These are phyloP conservation scores for Nowickia ferox DNA, from an alignment of 2,888 invertebrate genomes.

Conservation along the genomic window DNA sequence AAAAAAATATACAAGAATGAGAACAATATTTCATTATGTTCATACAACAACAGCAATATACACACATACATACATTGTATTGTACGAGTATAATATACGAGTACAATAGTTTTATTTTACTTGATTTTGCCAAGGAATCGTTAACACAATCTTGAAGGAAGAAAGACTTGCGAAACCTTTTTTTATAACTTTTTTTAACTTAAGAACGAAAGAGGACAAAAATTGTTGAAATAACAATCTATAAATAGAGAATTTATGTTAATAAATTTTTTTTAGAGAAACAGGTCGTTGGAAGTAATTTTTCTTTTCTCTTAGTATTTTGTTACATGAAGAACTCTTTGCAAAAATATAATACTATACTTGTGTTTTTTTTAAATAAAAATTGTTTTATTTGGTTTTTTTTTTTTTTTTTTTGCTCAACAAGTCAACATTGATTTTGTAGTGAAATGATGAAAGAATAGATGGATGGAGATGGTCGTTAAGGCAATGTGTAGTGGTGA, in stretches of 20 bases:
- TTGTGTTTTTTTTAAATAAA: constrained; percentile 16
- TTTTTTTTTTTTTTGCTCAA: constrained; percentile 36
- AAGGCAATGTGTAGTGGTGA: not conserved
- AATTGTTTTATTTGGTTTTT: constrained; percentile 1
- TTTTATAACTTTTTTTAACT: constrained; percentile 4
- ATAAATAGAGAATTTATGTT: constrained; percentile 52
- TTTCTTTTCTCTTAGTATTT: not conserved
- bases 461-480: not conserved
- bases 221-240: constrained; percentile 48
- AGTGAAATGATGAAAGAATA: constrained; percentile 27
- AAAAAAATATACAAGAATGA: not conserved
- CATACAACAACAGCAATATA: constrained; percentile 30
- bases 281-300: constrained; percentile 28
- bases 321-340: constrained; percentile 37
- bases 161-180: constrained; percentile 37
- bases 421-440: constrained; percentile 55
- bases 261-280: constrained; percentile 43
- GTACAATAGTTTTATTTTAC: constrained; percentile 36
- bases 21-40: constrained; percentile 64
- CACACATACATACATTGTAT: not conserved
- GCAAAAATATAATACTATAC: constrained; percentile 42
- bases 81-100: not conserved
- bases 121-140: constrained; percentile 56
- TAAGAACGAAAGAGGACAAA: constrained; percentile 34
- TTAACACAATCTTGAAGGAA: constrained; percentile 61